phyloP scores from a whole-genome alignment of 1,140 invertebrate species.

The Leptoteleia sp. region DNA sequence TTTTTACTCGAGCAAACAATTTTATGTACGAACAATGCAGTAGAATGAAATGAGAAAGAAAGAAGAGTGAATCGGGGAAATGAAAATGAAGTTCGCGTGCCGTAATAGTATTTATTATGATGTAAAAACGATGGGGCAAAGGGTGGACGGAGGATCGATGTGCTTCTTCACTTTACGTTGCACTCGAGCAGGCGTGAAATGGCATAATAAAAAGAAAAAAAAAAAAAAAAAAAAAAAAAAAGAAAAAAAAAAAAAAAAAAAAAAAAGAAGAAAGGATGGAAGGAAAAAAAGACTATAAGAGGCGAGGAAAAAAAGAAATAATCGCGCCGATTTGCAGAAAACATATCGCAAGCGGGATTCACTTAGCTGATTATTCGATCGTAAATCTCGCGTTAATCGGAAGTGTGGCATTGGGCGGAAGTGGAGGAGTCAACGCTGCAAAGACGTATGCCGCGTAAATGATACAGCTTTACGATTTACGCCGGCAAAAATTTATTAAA shows the following conservation, averaged over 20 bases:
- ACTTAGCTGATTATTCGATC: conserved; percentile 40
- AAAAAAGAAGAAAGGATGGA: too few species aligned
- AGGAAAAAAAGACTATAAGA: too few species aligned
- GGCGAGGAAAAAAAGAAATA: conserved; percentile 11
- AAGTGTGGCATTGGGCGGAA: too few species aligned
- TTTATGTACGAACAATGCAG: too few species aligned
- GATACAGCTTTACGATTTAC: conserved; percentile 4
- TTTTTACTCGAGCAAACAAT: too few species aligned
- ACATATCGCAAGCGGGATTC: conserved; percentile 11
- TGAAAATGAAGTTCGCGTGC: conserved; percentile 55
- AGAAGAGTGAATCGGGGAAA: conserved; percentile 13
- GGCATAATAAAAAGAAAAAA: conserved; percentile 38
- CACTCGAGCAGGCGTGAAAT: conserved; percentile 61
- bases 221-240: conserved; percentile 5
- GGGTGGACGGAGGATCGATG: conserved; percentile 43
- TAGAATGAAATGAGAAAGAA: neutral
- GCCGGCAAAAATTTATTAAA: conserved; percentile 10
- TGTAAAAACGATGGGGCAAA: conserved; percentile 30
- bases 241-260: conserved; percentile 8
- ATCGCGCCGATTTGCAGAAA: conserved; percentile 18
- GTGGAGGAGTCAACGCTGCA: neutral
- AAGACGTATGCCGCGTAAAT: neutral
- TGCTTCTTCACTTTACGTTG: conserved; percentile 48
- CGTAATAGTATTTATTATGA: conserved; percentile 52
- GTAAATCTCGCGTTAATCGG: conserved; percentile 25